Evolutionary conservation across 92 coral and sea anemone species (phyloP).

Genomic region (Paragorgia papillata): DNA sequence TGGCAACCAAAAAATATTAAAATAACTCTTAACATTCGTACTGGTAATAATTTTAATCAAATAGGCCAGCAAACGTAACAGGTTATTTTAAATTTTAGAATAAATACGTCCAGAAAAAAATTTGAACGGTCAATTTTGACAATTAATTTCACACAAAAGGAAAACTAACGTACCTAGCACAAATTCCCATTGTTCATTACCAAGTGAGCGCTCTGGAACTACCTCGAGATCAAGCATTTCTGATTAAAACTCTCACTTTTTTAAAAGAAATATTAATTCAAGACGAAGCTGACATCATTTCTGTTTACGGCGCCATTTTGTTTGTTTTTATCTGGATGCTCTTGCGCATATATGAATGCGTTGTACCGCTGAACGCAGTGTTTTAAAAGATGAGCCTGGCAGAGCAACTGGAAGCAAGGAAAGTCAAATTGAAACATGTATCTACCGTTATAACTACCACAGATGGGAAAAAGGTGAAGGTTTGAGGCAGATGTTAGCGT

Average conservation of each 20-base stretch:
- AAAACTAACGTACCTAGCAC: slow-evolving; percentile 66
- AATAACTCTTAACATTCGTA: too few relatives aligned
- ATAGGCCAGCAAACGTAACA: too few relatives aligned
- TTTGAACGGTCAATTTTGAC: background rate
- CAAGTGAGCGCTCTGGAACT: slow-evolving; percentile 97
- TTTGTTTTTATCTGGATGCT: slow-evolving; percentile 19
- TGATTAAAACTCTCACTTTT: background rate
- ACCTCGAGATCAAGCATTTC: slow-evolving; percentile 95
- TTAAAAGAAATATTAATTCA: background rate
- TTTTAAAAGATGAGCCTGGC: slow-evolving; percentile 20
- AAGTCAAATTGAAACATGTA: slow-evolving; percentile 64
- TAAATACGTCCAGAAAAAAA: too few relatives aligned
- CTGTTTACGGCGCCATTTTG: slow-evolving; percentile 46
- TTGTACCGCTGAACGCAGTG: slow-evolving; percentile 7
- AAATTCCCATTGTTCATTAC: slow-evolving; percentile 99
- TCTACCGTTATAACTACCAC: slow-evolving; percentile 71
- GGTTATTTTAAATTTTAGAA: too few relatives aligned
- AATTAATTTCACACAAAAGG: too few relatives aligned
- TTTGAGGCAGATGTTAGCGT: background rate
- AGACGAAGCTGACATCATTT: slow-evolving; percentile 38
- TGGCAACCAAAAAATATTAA: too few relatives aligned
- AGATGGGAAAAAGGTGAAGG: slow-evolving; percentile 82
- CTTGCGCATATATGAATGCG: slow-evolving; percentile 16
- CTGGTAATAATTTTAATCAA: too few relatives aligned
- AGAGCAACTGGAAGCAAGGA: slow-evolving; percentile 21